phyloP scores from a whole-genome alignment of 2,888 invertebrate genomes.

The Entomobrya proxima region DNA sequence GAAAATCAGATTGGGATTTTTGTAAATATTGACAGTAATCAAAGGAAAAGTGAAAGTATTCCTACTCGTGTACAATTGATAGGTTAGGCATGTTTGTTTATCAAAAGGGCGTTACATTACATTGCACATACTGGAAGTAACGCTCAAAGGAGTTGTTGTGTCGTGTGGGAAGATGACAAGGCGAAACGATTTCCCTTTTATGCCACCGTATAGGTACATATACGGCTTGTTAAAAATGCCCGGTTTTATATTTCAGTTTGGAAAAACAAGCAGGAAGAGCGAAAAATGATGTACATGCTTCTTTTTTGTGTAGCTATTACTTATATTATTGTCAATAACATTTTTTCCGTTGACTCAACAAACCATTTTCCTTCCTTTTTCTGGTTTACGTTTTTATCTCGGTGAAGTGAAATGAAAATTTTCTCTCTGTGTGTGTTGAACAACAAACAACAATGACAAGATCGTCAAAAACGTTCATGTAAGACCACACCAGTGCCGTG shows the following conservation, averaged over 20 bases:
- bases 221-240: not conserved
- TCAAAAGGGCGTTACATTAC: no score
- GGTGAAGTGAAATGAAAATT: conserved; percentile 2
- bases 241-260: not conserved
- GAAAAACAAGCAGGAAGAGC: no score
- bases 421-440: no score
- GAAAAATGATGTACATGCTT: conserved; percentile 8
- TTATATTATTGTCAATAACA: conserved; percentile 38
- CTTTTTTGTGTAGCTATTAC: not conserved
- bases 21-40: no score
- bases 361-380: conserved; percentile 15
- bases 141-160: no score
- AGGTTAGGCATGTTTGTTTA: no score
- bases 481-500: not conserved
- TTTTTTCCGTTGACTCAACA: conserved; percentile 28
- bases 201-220: not conserved
- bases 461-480: not conserved
- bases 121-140: no score
- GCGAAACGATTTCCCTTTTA: not conserved
- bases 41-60: no score
- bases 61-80: no score
- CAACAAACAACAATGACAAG: not conserved
- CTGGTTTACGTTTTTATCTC: not conserved
- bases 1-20: no score
- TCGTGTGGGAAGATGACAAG: no score